Conservation (phyloP, 2,797 vertebrate species). For the Oryzias sinensis region DNA sequence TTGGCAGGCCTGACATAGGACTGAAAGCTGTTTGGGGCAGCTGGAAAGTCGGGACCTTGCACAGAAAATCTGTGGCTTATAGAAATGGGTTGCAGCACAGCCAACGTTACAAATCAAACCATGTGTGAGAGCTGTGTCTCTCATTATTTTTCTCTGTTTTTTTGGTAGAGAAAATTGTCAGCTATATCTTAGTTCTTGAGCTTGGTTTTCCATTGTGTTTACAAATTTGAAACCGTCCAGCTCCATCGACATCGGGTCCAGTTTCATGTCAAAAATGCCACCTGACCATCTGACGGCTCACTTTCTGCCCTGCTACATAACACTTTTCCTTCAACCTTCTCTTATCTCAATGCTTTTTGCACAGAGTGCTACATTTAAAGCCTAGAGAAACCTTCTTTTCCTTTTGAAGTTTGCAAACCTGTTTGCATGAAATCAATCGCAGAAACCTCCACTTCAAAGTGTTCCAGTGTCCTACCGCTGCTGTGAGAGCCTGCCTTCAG, state of each 20-base stretch:
- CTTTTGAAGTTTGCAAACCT: slow-evolving; percentile 73
- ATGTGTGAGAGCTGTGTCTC: slow-evolving; percentile 6
- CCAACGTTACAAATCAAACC: slow-evolving; percentile 21
- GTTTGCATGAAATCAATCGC: slow-evolving; percentile 74
- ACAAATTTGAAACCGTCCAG: too few species aligned
- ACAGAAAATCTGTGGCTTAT: slow-evolving; percentile 44
- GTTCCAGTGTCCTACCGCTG: slow-evolving; percentile 49
- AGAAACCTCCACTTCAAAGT: slow-evolving; percentile 71
- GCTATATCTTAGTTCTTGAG: too few species aligned
- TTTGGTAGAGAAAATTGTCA: too few species aligned
- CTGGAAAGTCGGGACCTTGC: slow-evolving; percentile 44
- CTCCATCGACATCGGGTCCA: not conserved
- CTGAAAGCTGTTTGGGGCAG: slow-evolving; percentile 50
- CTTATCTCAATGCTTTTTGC: slow-evolving; percentile 47
- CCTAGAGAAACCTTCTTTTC: slow-evolving; percentile 59
- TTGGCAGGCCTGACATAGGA: slow-evolving; percentile 57
- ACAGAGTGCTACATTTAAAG: slow-evolving; percentile 64
- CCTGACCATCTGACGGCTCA: slow-evolving; percentile 23
- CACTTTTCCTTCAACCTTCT: slow-evolving; percentile 55
- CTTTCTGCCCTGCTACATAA: slow-evolving; percentile 30
- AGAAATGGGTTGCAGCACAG: slow-evolving; percentile 31
- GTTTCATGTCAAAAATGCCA: slow-evolving; percentile 10
- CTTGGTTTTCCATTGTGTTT: too few species aligned
- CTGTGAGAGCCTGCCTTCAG: slow-evolving; percentile 36
- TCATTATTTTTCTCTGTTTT: slow-evolving; percentile 6